These are phyloP conservation scores for Aporophyla lueneburgensis DNA, from an alignment of 2,888 invertebrate species.

Conservation along the genomic window DNA sequence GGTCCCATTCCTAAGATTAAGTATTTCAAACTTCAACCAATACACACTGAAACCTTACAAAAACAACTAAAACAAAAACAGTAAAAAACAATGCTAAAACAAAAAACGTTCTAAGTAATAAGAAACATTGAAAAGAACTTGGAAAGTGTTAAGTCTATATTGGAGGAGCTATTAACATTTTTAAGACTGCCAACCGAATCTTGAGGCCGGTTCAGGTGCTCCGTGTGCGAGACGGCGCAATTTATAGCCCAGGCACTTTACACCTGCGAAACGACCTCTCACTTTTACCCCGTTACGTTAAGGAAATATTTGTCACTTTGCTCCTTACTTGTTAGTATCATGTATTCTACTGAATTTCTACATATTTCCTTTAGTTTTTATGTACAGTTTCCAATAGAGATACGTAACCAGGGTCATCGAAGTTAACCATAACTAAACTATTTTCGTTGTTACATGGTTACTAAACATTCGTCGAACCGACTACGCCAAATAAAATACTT, in stretches of 20 bases:
- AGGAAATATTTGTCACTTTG: slow-evolving; percentile 28
- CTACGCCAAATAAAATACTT: no score
- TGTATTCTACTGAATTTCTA: background rate
- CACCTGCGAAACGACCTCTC: slow-evolving; percentile 56
- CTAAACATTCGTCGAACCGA: no score
- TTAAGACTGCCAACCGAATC: slow-evolving; percentile 18
- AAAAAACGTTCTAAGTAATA: background rate
- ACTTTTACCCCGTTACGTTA: slow-evolving; percentile 20
- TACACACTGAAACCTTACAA: background rate
- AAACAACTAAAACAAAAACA: background rate
- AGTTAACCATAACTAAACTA: no score
- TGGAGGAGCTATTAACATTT: slow-evolving; percentile 26
- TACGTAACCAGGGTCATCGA: no score
- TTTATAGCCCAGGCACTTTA: slow-evolving; percentile 66
- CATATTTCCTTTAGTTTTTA: background rate
- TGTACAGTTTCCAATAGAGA: no score
- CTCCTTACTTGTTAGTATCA: slow-evolving; percentile 4
- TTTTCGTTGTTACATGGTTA: no score
- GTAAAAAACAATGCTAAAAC: background rate
- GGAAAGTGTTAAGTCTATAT: slow-evolving; percentile 8
- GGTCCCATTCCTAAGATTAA: background rate
- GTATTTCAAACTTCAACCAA: background rate
- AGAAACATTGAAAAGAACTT: background rate
- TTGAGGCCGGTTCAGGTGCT: slow-evolving; percentile 31
- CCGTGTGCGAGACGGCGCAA: slow-evolving; percentile 38